Conservation (phyloP, 2,113 vertebrate species). For the Centropristis striata region DNA sequence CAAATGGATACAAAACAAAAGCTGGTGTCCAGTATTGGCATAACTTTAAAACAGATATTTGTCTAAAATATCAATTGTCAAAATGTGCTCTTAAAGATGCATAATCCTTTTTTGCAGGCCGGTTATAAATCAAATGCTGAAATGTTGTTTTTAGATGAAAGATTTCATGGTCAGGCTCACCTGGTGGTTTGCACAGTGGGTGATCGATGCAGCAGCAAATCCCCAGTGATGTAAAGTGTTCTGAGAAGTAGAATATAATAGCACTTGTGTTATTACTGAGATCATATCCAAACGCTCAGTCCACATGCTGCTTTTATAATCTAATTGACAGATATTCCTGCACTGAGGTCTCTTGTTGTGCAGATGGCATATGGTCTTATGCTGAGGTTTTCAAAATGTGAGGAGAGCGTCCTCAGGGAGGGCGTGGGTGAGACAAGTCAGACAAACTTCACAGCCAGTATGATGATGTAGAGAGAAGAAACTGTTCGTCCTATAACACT, state of each 20-base stretch:
- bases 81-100: slow-evolving; percentile 81
- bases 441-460: not conserved
- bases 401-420: not conserved
- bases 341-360: not conserved
- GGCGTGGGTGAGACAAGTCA: not conserved
- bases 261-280: not conserved
- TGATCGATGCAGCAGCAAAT: slow-evolving; percentile 88
- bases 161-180: slow-evolving; percentile 77
- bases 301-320: not conserved
- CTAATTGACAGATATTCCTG: not conserved
- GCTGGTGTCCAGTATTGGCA: too few relatives aligned
- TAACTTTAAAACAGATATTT: not conserved
- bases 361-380: not conserved
- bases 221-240: slow-evolving; percentile 87
- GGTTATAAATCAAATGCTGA: not conserved
- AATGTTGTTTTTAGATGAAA: slow-evolving; percentile 18
- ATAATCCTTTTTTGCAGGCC: not conserved
- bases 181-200: slow-evolving; percentile 86
- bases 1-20: too few relatives aligned
- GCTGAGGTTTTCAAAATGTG: not conserved
- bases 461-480: not conserved
- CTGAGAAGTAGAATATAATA: slow-evolving; percentile 73
- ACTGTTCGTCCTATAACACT: not conserved
- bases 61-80: slow-evolving; percentile 35
- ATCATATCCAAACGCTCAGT: slow-evolving; percentile 10